Conservation (phyloP, 2,888 invertebrate genomes). For the Iphiclides podalirius region DNA sequence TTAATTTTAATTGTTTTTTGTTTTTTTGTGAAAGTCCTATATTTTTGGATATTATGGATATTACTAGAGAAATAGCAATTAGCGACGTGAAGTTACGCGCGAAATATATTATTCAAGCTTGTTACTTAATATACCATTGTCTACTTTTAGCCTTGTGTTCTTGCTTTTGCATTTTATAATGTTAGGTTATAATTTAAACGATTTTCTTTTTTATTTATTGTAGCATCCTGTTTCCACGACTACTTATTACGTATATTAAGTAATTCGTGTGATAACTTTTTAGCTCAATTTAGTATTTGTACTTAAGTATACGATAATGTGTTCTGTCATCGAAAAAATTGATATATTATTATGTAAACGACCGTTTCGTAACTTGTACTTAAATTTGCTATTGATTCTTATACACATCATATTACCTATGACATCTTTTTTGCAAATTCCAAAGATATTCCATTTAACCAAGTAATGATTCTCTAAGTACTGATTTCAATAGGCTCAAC, state of each 20-base stretch:
- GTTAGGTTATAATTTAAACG: conserved; percentile 37
- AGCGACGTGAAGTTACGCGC: conserved; percentile 53
- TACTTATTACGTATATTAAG: conserved; percentile 55
- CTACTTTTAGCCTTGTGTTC: conserved; percentile 43
- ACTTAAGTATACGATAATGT: conserved; percentile 58
- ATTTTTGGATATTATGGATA: conserved; percentile 22
- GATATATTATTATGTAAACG: conserved; percentile 7
- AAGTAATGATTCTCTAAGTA: too few relatives aligned
- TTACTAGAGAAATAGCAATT: conserved; percentile 53
- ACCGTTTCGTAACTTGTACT: conserved; percentile 25
- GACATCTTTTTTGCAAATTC: background rate
- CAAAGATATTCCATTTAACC: conserved; percentile 7
- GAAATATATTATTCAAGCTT: conserved; percentile 44
- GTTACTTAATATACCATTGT: conserved; percentile 40
- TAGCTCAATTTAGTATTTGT: conserved; percentile 69
- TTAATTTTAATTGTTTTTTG: conserved; percentile 19
- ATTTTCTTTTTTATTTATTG: conserved; percentile 37
- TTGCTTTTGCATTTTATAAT: conserved; percentile 57
- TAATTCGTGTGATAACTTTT: conserved; percentile 57
- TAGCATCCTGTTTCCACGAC: conserved; percentile 48
- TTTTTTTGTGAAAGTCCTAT: conserved; percentile 25
- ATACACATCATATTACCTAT: conserved; percentile 2
- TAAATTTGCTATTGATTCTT: conserved; percentile 19
- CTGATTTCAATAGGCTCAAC: background rate
- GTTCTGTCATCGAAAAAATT: conserved; percentile 55